phyloP scores from a whole-genome alignment of 2,888 invertebrate genomes.

The Athalia circularis region DNA sequence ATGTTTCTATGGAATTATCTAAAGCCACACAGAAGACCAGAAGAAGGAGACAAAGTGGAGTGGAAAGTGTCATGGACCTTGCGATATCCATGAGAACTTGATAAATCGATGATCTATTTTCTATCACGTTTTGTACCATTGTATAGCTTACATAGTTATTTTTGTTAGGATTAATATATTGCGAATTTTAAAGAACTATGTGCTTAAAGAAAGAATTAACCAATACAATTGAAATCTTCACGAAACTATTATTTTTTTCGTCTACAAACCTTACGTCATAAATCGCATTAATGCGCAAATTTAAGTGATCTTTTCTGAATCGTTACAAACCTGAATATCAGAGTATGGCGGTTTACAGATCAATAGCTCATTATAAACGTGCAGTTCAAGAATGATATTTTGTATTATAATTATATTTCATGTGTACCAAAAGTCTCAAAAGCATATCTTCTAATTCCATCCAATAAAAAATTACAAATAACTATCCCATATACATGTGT shows the following conservation, averaged over 20 bases:
- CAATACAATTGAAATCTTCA: conserved; percentile 1
- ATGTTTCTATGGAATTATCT: neutral
- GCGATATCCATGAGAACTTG: neutral
- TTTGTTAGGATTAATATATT: conserved; percentile 28
- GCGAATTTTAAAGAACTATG: conserved; percentile 1
- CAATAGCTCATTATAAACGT: too few species aligned
- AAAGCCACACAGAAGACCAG: neutral
- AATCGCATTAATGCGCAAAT: too few species aligned
- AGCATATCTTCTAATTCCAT: too few species aligned
- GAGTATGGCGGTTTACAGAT: too few species aligned
- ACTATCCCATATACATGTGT: too few species aligned
- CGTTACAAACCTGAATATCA: too few species aligned
- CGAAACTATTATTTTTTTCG: neutral
- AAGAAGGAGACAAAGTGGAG: neutral
- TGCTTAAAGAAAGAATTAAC: conserved; percentile 2
- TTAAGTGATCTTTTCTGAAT: too few species aligned
- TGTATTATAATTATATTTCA: too few species aligned
- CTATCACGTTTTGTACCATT: conserved; percentile 30
- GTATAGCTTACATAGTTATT: conserved; percentile 33
- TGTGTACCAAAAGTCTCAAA: too few species aligned
- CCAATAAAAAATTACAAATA: too few species aligned
- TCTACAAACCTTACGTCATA: too few species aligned
- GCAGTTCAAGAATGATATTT: too few species aligned
- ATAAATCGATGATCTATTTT: conserved; percentile 25
- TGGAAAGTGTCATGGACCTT: neutral